Evolutionary conservation across 92 coral and sea anemone species (phyloP).

Genomic region (Epizoanthus stellaris): DNA sequence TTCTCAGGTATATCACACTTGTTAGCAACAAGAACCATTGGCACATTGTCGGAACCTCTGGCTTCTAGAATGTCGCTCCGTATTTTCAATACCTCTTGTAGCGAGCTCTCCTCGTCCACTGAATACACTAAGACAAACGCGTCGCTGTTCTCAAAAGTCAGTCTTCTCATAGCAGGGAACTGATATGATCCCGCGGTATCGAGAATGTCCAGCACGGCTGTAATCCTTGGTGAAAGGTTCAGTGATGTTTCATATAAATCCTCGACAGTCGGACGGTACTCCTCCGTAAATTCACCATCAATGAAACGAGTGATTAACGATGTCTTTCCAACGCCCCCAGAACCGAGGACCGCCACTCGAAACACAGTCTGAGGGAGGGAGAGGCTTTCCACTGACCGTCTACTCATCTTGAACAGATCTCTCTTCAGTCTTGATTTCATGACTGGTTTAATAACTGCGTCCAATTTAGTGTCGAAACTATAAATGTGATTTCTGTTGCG

Average conservation of each 20-base stretch:
- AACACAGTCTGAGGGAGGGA: conserved; percentile 81
- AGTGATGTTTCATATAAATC: conserved; percentile 89
- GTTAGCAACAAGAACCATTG: conserved; percentile 91
- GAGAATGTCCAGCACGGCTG: conserved; percentile 84
- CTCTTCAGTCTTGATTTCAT: conserved; percentile 48
- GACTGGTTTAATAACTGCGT: too few relatives aligned
- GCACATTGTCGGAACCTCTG: conserved; percentile 76
- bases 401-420: conserved; percentile 19
- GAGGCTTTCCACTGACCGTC: conserved; percentile 70
- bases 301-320: conserved; percentile 81
- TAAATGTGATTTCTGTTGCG: too few relatives aligned
- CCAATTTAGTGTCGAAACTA: too few relatives aligned
- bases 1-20: conserved; percentile 85
- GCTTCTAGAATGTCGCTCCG: conserved; percentile 82
- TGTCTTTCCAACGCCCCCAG: conserved; percentile 97
- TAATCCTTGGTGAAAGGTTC: conserved; percentile 70
- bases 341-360: conserved; percentile 89
- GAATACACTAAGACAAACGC: conserved; percentile 91
- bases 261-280: conserved; percentile 87
- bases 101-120: conserved; percentile 71
- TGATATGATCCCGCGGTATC: conserved; percentile 98
- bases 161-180: conserved; percentile 96
- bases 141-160: conserved; percentile 86
- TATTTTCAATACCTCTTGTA: conserved; percentile 76
- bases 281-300: conserved; percentile 67